phyloP scores from a whole-genome alignment of 2,888 invertebrate species.

The Oscheius myriophilus region DNA sequence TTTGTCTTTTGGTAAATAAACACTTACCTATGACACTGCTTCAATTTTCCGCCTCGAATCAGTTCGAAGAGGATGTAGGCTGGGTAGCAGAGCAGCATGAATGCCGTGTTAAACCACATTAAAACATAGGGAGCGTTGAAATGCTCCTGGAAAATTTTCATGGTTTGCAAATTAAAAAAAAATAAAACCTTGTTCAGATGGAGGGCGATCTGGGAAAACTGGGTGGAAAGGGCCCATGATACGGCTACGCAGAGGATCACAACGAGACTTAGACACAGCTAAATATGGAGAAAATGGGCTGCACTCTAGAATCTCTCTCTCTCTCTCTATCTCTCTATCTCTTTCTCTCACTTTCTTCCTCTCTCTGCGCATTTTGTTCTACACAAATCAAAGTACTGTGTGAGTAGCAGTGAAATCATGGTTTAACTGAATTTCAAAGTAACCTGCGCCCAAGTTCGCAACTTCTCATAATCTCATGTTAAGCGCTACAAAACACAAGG shows the following conservation, averaged over 20 bases:
- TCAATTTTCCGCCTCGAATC: constrained; percentile 30
- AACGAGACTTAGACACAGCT: constrained; percentile 42
- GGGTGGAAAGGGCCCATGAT: constrained; percentile 64
- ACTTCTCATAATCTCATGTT: no score
- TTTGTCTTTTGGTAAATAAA: not conserved
- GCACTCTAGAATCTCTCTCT: no score
- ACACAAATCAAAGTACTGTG: no score
- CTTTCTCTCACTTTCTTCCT: no score
- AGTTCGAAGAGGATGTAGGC: constrained; percentile 50
- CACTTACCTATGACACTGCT: constrained; percentile 9
- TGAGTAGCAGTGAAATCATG: no score
- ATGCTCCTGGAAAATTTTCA: constrained; percentile 33
- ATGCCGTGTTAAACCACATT: constrained; percentile 67
- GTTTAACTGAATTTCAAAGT: no score
- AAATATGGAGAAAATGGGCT: no score
- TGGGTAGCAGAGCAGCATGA: constrained; percentile 68
- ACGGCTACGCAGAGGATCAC: constrained; percentile 60
- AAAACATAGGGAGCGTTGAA: constrained; percentile 68
- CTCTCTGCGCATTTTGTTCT: no score
- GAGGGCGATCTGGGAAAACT: constrained; percentile 66
- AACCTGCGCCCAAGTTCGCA: no score
- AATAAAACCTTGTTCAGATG: constrained; percentile 45
- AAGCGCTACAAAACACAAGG: no score
- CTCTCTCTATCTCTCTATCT: no score
- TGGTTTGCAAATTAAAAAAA: not conserved